Base-by-base conservation (phyloP, 2,888 invertebrate species). In the Chromoteleia sp. region DNA sequence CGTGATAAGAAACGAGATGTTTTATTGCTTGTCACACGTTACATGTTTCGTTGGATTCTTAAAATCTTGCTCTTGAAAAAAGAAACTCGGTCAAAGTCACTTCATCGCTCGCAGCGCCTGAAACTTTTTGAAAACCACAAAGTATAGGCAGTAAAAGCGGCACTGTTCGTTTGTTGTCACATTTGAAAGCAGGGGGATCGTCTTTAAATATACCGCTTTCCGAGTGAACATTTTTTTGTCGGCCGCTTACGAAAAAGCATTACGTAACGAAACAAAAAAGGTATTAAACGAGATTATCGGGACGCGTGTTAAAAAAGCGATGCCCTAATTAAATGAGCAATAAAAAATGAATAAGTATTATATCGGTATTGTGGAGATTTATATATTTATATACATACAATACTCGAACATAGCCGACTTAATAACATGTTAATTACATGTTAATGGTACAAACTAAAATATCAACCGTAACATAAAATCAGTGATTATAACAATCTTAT, bases 101-200 rank as follows among this genome's bases (percentile, higher is more conserved):
- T 54, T 74, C 56, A 68, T 54, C 39, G 50, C 71, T 65, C 48
- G 45, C 14, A 21, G 39, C 82, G 82, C 74, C 73, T 84, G 86
- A 83, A 87, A 88, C 85, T 88, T 88, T 88, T 85, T 82, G 84
- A 87, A 88, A 89, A 89, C 89, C 89, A 82, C 89, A 88, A 89
- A 89, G 87, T 88, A 86, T 85, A 75, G 85, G 83, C 86, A 85
- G 87, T 89, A 89, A 90, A 90, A 85, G 84, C 83, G 83, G 82
- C 82, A 41, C 84, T 84, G 85, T 83, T 86, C 82, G 83, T 82
- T 77, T 76, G 85, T 83, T 84, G 85, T 67, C 77, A 81, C 80
- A 70, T 84, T 87, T 86, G 86, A 86, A 81, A 84, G 65, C 74
- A 58, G 75, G 73, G 14, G 39, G 54, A 63, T 67, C 56, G 41